phyloP scores from a whole-genome alignment of 2,797 vertebrate genomes.

The Lithobates sylvaticus region DNA sequence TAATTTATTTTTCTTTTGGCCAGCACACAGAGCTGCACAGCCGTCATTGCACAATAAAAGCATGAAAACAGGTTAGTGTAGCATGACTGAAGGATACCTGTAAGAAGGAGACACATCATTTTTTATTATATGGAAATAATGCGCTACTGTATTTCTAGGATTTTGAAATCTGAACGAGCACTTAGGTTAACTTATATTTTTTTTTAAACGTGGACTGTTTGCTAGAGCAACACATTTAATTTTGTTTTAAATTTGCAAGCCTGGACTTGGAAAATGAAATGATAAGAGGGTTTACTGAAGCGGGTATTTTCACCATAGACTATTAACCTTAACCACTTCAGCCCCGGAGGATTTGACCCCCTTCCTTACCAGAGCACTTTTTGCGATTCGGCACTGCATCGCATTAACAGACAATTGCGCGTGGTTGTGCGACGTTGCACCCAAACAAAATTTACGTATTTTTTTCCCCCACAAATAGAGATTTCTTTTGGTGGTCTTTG shows the following conservation, averaged over 20 bases:
- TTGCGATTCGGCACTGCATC: too few relatives aligned
- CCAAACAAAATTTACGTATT: too few relatives aligned
- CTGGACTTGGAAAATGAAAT: neutral
- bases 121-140: too few relatives aligned
- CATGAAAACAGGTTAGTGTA: neutral
- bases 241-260: neutral
- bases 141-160: too few relatives aligned
- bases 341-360: too few relatives aligned
- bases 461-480: too few relatives aligned
- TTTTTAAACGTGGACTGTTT: neutral
- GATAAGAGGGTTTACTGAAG: neutral
- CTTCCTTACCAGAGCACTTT: too few relatives aligned
- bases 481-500: too few relatives aligned
- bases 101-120: neutral
- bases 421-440: too few relatives aligned
- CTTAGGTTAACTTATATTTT: neutral
- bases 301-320: neutral
- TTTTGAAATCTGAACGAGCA: too few relatives aligned
- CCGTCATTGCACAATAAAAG: neutral
- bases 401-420: too few relatives aligned
- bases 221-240: neutral
- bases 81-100: neutral
- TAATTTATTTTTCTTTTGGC: constrained; percentile 11
- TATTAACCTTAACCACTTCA: too few relatives aligned
- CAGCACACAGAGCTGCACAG: neutral